These are phyloP conservation scores for Oreochromis mossambicus DNA, from an alignment of 2,797 vertebrate species.

Conservation along the genomic window DNA sequence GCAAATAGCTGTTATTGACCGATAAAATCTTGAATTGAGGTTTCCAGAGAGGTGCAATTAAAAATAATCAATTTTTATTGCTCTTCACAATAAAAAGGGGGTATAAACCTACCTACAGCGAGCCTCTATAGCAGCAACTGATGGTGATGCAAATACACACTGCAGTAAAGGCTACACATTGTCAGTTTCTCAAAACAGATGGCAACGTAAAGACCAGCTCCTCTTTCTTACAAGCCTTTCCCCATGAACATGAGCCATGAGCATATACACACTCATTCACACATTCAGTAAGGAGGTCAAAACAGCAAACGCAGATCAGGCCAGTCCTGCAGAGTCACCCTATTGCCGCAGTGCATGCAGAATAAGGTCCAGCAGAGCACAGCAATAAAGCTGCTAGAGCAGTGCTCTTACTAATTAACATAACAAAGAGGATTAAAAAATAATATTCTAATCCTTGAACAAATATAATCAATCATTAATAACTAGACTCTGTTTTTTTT, in stretches of 20 bases:
- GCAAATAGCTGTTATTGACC: not conserved
- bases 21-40: not conserved
- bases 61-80: not conserved
- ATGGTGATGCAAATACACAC: not conserved
- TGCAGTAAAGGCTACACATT: not conserved
- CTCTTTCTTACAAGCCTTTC: not conserved
- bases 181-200: not conserved
- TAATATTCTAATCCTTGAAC: not conserved
- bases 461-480: not conserved
- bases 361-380: constrained; percentile 12
- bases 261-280: not conserved
- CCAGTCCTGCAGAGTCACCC: constrained; percentile 47
- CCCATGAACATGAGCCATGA: not conserved
- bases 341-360: constrained; percentile 32
- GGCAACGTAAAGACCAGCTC: not conserved
- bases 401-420: not conserved
- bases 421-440: not conserved
- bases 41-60: not conserved
- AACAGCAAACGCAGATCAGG: not conserved
- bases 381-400: constrained; percentile 9
- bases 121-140: not conserved
- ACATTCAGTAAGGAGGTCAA: not conserved
- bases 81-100: not conserved
- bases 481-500: not conserved
- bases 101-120: not conserved